Percentiles rank a stretch among this genome's conserved stretches.
Evolutionary conservation across 2,797 vertebrate genomes (phyloP).

Genomic region (Pangasius krempfi): DNA sequence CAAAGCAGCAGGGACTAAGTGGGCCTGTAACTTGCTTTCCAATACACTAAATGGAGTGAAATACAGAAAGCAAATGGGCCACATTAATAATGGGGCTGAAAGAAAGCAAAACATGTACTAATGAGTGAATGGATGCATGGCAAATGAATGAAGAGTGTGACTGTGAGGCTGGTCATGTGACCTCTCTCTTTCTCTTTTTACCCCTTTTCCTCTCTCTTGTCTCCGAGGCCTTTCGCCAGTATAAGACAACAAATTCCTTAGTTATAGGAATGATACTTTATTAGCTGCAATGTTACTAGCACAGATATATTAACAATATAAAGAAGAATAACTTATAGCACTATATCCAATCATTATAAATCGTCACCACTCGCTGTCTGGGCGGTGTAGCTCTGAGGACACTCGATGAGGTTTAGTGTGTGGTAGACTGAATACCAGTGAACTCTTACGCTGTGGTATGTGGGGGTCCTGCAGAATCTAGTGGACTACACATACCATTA

Average conservation of each 20-base stretch:
- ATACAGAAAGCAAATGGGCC: conserved; percentile 4
- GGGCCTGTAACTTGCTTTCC: conserved; percentile 29
- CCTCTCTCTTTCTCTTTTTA: conserved; percentile 52
- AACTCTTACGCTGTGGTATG: conserved; percentile 43
- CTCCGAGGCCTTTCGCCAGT: conserved; percentile 71
- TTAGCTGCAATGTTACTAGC: conserved; percentile 73
- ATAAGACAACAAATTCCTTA: conserved; percentile 79
- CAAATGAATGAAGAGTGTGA: conserved; percentile 62
- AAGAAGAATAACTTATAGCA: conserved; percentile 78
- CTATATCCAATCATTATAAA: conserved; percentile 76
- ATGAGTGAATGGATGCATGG: conserved; percentile 14
- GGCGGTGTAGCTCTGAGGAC: conserved; percentile 59
- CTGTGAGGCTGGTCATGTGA: conserved; percentile 72
- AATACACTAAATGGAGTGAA: conserved; percentile 50
- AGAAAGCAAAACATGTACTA: conserved; percentile 53
- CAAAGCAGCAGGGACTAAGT: conserved; percentile 62
- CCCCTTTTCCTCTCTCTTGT: conserved; percentile 53
- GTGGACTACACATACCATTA: conserved; percentile 17
- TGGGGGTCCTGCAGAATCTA: background rate
- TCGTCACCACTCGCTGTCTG: conserved; percentile 78
- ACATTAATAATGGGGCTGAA: conserved; percentile 50
- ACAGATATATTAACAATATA: conserved; percentile 78
- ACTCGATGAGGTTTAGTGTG: conserved; percentile 62
- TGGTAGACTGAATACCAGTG: conserved; percentile 50
- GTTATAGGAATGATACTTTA: conserved; percentile 71